These are phyloP conservation scores for Stegana nigrithorax DNA, from an alignment of 2,888 invertebrate genomes.

Conservation along the genomic window DNA sequence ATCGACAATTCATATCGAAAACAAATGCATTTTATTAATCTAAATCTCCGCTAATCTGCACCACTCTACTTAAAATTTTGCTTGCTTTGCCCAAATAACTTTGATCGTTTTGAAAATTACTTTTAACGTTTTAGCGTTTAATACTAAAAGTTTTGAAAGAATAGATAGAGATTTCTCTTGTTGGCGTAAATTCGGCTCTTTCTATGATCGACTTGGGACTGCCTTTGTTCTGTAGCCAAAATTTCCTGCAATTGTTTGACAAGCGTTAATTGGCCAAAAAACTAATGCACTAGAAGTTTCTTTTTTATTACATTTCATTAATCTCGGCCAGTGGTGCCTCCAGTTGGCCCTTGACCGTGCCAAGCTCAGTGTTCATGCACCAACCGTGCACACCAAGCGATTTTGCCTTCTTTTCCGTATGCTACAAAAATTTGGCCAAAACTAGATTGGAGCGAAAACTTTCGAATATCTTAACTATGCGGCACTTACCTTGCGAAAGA, in stretches of 20 bases:
- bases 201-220: conserved; percentile 82
- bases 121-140: conserved; percentile 45
- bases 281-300: neutral
- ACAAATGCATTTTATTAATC: too few species aligned
- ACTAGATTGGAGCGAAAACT: neutral
- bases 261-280: conserved; percentile 23
- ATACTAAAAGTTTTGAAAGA: conserved; percentile 71
- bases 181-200: conserved; percentile 77
- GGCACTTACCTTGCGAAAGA: conserved; percentile 63
- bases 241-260: conserved; percentile 50
- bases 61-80: conserved; percentile 1
- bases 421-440: conserved; percentile 63
- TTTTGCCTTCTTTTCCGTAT: conserved; percentile 73
- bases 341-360: conserved; percentile 75
- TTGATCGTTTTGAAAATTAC: too few species aligned
- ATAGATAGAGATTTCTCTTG: conserved; percentile 71
- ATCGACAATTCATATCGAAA: too few species aligned
- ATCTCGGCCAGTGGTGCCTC: conserved; percentile 72
- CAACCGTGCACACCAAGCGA: conserved; percentile 74
- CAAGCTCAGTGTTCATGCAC: conserved; percentile 76
- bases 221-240: conserved; percentile 74
- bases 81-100: neutral
- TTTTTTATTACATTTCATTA: conserved; percentile 72
- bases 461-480: neutral
- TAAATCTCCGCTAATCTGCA: too few species aligned